Evolutionary conservation across 2,888 invertebrate species (phyloP).

Genomic region (Autographa pulchrina): DNA sequence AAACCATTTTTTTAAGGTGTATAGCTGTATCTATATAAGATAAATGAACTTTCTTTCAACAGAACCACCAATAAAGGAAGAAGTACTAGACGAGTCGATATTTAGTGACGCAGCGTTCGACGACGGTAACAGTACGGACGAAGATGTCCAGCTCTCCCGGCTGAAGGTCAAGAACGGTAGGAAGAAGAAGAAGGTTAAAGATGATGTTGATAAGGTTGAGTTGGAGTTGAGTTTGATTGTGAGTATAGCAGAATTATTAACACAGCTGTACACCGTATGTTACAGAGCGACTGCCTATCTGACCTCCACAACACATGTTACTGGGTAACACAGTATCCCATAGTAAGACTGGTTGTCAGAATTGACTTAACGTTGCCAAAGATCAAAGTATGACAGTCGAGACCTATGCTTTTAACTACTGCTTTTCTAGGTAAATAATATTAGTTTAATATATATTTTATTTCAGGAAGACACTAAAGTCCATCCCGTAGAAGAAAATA

Average conservation of each 20-base stretch:
- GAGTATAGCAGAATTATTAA: neutral
- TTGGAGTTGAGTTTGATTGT: constrained; percentile 18
- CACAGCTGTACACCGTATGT: too few species aligned
- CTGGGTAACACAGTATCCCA: too few species aligned
- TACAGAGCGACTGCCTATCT: too few species aligned
- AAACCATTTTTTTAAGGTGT: neutral
- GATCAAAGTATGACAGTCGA: too few species aligned
- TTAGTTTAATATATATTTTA: too few species aligned
- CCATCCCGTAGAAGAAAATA: neutral
- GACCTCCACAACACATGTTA: too few species aligned
- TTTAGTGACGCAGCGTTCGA: constrained; percentile 47
- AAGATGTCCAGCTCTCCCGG: constrained; percentile 77
- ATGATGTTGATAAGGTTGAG: constrained; percentile 22
- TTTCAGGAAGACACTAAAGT: constrained; percentile 15
- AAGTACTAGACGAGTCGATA: constrained; percentile 31
- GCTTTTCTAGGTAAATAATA: too few species aligned
- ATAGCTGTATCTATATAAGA: too few species aligned
- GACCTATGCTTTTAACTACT: too few species aligned
- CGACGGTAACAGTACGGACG: constrained; percentile 69
- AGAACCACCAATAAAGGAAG: constrained; percentile 57
- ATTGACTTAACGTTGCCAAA: too few species aligned
- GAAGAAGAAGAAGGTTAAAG: constrained; percentile 48
- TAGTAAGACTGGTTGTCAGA: too few species aligned
- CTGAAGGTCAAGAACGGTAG: constrained; percentile 68
- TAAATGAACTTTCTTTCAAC: too few species aligned